Evolutionary conservation across 2,888 invertebrate species (phyloP), one percentile per base, ranked within the genome.

Genomic region (Agrilus biguttatus): DNA sequence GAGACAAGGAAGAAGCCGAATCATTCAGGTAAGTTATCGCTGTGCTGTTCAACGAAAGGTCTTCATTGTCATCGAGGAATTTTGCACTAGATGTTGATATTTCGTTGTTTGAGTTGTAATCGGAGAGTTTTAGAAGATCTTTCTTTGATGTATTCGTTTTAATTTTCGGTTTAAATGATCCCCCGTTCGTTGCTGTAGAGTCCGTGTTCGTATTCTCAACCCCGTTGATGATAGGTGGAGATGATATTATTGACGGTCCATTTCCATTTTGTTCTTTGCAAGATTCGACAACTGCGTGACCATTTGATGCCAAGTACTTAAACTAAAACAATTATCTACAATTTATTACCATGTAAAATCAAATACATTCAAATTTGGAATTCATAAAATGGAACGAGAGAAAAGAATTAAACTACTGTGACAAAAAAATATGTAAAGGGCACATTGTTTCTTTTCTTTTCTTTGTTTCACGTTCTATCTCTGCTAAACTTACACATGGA

Each of bases 401-500:
- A n/a, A n/a, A n/a, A n/a, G n/a, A n/a, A n/a, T n/a, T n/a, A n/a
- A n/a, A n/a, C n/a, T n/a, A n/a, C n/a, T n/a, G n/a, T n/a, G n/a
- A n/a, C n/a, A n/a, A n/a, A n/a, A n/a, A n/a, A n/a, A n/a, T n/a
- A n/a, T n/a, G n/a, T n/a, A n/a, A n/a, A n/a, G n/a, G n/a, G n/a
- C n/a, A n/a, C n/a, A n/a, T n/a, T n/a, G n/a, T n/a, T n/a, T n/a
- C n/a, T n/a, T n/a, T n/a, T n/a, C n/a, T n/a, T n/a, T n/a, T n/a
- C n/a, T n/a, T n/a, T n/a, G n/a, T n/a, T n/a, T n/a, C n/a, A n/a
- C n/a, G n/a, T n/a, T n/a, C n/a, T n/a, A n/a, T n/a, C n/a, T n/a
- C n/a, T n/a, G n/a, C n/a, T 36, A 32, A 34, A 49, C 66, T 67
- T 61, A 79, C 80, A 65, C 77, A 73, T 41, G 80, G 80, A 65